These are phyloP conservation scores for Gallinago undulata DNA, from an alignment of 2,113 vertebrate species.

Conservation along the genomic window DNA sequence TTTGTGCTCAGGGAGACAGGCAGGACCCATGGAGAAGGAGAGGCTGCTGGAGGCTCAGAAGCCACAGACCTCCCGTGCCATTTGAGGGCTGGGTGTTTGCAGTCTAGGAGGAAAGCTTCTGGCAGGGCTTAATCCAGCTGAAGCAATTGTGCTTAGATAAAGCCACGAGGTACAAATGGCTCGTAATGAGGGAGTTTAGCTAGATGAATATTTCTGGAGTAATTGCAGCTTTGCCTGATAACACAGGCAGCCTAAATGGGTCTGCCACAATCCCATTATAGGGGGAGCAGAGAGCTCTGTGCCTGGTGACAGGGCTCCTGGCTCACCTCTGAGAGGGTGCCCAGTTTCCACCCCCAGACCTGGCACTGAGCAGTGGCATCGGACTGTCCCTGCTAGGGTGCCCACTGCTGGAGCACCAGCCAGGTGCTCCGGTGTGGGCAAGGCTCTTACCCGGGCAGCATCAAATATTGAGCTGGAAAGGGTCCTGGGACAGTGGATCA, in stretches of 20 bases:
- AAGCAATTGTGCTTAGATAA: not conserved
- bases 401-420: not conserved
- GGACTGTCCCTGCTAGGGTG: fast-evolving
- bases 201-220: slow-evolving; percentile 23
- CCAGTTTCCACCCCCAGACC: not conserved
- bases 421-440: not conserved
- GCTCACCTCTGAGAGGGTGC: not conserved
- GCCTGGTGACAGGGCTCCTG: not conserved
- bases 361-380: not conserved
- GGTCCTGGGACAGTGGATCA: not conserved
- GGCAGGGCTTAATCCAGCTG: not conserved
- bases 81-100: not conserved
- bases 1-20: fast-evolving
- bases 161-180: not conserved
- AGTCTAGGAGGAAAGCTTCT: not conserved
- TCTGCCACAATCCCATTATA: not conserved
- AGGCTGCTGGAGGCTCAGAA: not conserved
- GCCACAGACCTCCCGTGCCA: fast-evolving
- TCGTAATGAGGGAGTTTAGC: slow-evolving; percentile 10
- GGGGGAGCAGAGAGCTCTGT: not conserved
- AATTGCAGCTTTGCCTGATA: slow-evolving; percentile 29
- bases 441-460: not conserved
- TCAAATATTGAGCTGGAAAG: not conserved
- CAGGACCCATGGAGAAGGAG: not conserved
- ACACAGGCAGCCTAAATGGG: not conserved